These are phyloP conservation scores for Chelonus formosanus DNA, from an alignment of 2,888 invertebrate genomes.

Conservation along the genomic window DNA sequence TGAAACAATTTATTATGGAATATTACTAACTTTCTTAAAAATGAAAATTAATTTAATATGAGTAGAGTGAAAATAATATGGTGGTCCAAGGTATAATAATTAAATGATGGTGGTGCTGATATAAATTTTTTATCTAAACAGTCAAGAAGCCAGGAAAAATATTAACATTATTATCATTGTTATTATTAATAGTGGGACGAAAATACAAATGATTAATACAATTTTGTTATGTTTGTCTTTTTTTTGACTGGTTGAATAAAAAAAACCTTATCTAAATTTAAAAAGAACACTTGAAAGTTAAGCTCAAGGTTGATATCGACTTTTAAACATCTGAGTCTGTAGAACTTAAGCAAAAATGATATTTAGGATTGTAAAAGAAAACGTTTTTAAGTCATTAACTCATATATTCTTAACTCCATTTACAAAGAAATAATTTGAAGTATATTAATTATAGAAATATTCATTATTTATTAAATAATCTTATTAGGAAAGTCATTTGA, in stretches of 20 bases:
- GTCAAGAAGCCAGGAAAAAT: not conserved
- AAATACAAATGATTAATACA: constrained; percentile 8
- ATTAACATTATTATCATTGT: not conserved
- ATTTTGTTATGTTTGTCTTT: constrained; percentile 2
- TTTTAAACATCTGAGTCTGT: too few species aligned
- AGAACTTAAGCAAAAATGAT: too few species aligned
- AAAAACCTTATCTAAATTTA: constrained; percentile 1
- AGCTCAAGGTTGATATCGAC: too few species aligned
- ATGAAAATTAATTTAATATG: not conserved
- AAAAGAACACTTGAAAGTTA: not conserved
- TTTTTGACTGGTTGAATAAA: constrained; percentile 14
- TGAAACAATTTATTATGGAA: constrained; percentile 10
- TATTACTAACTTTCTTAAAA: constrained; percentile 9
- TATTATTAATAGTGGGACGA: constrained; percentile 5
- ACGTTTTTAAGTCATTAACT: too few species aligned
- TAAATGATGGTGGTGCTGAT: constrained; percentile 16
- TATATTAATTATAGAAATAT: too few species aligned
- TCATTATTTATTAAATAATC: too few species aligned
- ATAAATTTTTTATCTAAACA: not conserved
- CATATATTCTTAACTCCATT: too few species aligned
- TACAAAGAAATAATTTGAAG: too few species aligned
- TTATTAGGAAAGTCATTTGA: too few species aligned
- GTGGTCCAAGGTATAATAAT: constrained; percentile 38
- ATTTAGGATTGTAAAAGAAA: too few species aligned
- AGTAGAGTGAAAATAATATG: constrained; percentile 5